Percentiles rank a stretch among this genome's conserved stretches.
Conservation (phyloP, 1,140 invertebrate genomes). For the Paramacrobiotus metropolitanus region DNA sequence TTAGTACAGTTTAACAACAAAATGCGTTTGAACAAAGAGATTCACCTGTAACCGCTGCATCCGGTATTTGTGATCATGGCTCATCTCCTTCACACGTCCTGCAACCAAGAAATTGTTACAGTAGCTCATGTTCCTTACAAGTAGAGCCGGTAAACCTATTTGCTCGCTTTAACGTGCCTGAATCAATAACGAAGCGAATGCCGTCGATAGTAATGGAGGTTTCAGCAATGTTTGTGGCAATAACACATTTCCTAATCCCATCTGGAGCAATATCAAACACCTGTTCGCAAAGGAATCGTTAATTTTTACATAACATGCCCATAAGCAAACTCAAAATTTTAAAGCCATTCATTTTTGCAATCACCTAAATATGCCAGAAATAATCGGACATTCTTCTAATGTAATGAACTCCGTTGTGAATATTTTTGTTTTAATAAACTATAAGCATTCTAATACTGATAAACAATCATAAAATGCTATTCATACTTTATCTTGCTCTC, state of each 20-base stretch:
- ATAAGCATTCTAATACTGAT: background rate
- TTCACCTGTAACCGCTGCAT: conserved; percentile 58
- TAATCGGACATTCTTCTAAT: too few species aligned
- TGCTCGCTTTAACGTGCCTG: conserved; percentile 35
- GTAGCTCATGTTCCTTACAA: too few species aligned
- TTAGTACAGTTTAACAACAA: too few species aligned
- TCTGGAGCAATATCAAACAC: conserved; percentile 91
- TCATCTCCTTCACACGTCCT: conserved; percentile 95
- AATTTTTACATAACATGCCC: too few species aligned
- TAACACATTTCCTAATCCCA: conserved; percentile 80
- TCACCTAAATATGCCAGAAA: too few species aligned
- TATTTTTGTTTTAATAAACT: conserved; percentile 6
- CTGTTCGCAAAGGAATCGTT: conserved; percentile 24
- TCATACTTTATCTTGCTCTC: conserved; percentile 79
- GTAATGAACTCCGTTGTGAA: too few species aligned
- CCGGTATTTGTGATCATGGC: conserved; percentile 62
- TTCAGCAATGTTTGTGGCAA: conserved; percentile 98
- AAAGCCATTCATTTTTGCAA: too few species aligned
- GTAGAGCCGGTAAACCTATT: conserved; percentile 17
- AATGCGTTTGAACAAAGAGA: too few species aligned
- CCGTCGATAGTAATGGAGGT: conserved; percentile 98
- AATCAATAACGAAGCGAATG: conserved; percentile 88
- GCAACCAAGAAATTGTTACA: too few species aligned
- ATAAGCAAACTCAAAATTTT: too few species aligned
- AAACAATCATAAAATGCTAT: too few species aligned